Conservation (phyloP, 2,888 invertebrate genomes). For the Enchytraeus crypticus region DNA sequence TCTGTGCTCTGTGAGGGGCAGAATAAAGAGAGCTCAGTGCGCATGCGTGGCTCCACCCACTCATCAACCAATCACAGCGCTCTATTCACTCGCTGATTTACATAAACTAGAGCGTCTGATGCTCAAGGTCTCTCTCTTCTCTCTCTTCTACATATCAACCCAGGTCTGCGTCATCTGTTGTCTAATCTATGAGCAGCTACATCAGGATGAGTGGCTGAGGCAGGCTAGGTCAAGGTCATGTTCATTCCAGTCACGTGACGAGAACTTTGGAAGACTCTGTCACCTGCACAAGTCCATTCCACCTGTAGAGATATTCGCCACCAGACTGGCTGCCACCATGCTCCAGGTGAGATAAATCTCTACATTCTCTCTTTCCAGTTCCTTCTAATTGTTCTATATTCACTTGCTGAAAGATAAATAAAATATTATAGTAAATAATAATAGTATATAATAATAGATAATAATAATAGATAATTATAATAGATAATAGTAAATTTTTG, state of each 20-base stretch:
- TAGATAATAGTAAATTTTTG: too few relatives aligned
- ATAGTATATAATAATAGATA: too few relatives aligned
- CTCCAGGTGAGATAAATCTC: too few relatives aligned
- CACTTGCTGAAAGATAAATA: too few relatives aligned
- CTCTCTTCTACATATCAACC: slow-evolving; percentile 53
- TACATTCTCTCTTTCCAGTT: too few relatives aligned
- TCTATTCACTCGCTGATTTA: too few relatives aligned
- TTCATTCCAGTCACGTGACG: slow-evolving; percentile 2
- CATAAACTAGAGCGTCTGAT: slow-evolving; percentile 61
- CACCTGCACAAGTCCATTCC: slow-evolving; percentile 42
- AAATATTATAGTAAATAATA: too few relatives aligned
- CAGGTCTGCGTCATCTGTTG: slow-evolving; percentile 49
- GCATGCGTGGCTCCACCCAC: slow-evolving; percentile 48
- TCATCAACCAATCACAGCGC: background rate
- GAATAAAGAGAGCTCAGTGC: slow-evolving; percentile 50
- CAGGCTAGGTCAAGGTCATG: slow-evolving; percentile 35
- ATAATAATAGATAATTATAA: too few relatives aligned
- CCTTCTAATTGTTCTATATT: too few relatives aligned
- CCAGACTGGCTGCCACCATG: background rate
- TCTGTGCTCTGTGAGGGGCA: slow-evolving; percentile 43
- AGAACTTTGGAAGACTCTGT: slow-evolving; percentile 34
- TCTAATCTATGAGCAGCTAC: slow-evolving; percentile 44
- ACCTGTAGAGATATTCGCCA: slow-evolving; percentile 49
- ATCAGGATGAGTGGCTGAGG: slow-evolving; percentile 37
- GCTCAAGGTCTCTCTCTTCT: slow-evolving; percentile 54